Evolutionary conservation across 1,140 invertebrate genomes (phyloP).

Genomic region (Orchestia grillus): DNA sequence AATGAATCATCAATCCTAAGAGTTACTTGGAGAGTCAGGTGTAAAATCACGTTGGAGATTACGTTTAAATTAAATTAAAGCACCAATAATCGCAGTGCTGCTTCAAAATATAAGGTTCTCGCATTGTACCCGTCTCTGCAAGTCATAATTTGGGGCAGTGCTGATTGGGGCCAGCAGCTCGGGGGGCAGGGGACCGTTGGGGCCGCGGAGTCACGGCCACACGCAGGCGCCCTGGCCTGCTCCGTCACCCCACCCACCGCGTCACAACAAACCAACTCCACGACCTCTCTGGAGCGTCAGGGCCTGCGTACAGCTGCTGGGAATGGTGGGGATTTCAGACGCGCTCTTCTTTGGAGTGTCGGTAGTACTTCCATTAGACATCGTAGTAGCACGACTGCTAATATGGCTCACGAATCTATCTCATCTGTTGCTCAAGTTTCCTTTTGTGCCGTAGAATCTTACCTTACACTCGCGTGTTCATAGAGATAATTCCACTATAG

Average conservation of each 20-base stretch:
- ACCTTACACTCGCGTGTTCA: not conserved
- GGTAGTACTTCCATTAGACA: not conserved
- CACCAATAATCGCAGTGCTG: not conserved
- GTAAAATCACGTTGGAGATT: too few relatives aligned
- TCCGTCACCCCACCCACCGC: not conserved
- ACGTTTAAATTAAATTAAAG: too few relatives aligned
- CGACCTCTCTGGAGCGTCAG: not conserved
- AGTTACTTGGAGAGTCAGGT: too few relatives aligned
- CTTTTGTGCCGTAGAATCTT: not conserved
- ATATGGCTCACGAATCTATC: not conserved
- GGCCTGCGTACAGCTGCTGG: not conserved
- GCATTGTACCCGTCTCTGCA: not conserved
- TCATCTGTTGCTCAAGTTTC: not conserved
- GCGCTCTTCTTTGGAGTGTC: not conserved
- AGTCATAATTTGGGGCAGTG: not conserved
- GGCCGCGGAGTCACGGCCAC: not conserved
- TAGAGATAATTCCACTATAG: not conserved
- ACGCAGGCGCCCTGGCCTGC: too few relatives aligned
- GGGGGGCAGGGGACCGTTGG: not conserved
- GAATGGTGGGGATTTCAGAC: not conserved
- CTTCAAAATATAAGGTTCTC: not conserved
- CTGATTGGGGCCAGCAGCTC: not conserved
- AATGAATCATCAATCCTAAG: too few relatives aligned
- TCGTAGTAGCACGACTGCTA: too few relatives aligned
- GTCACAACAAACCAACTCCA: not conserved